phyloP scores from a whole-genome alignment of 2,888 invertebrate species.

The Sepiola atlantica region DNA sequence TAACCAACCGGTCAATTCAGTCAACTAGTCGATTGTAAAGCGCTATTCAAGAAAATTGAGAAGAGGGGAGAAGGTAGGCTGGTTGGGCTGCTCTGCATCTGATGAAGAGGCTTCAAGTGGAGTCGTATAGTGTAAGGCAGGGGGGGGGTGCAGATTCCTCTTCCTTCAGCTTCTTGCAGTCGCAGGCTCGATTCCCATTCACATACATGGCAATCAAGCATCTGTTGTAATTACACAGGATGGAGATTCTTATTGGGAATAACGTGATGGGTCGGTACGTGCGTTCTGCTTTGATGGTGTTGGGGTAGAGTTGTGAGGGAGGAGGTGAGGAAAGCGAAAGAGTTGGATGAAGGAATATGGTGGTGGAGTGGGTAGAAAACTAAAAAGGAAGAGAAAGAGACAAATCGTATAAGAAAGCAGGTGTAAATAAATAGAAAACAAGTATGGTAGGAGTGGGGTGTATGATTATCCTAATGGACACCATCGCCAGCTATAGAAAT shows the following conservation, averaged over 20 bases:
- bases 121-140: not conserved
- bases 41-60: not conserved
- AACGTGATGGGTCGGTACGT: not conserved
- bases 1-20: not conserved
- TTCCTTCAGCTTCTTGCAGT: not conserved
- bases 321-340: not conserved
- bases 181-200: conserved; percentile 1
- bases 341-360: not conserved
- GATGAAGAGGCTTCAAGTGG: conserved; percentile 32
- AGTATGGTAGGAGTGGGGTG: too few relatives aligned
- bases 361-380: not conserved
- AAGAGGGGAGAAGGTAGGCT: not conserved
- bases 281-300: not conserved
- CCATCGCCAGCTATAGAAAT: too few relatives aligned
- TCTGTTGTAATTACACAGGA: conserved; percentile 32
- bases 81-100: not conserved
- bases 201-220: not conserved
- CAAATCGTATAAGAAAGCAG: not conserved
- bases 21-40: not conserved
- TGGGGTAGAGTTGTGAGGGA: not conserved
- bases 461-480: too few relatives aligned
- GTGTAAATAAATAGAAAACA: too few relatives aligned
- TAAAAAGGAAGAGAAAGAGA: not conserved
- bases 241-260: not conserved
- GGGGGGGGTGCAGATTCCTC: not conserved